phyloP scores from a whole-genome alignment of 2,797 vertebrate genomes.

The Pseudocheirus occidentalis region DNA sequence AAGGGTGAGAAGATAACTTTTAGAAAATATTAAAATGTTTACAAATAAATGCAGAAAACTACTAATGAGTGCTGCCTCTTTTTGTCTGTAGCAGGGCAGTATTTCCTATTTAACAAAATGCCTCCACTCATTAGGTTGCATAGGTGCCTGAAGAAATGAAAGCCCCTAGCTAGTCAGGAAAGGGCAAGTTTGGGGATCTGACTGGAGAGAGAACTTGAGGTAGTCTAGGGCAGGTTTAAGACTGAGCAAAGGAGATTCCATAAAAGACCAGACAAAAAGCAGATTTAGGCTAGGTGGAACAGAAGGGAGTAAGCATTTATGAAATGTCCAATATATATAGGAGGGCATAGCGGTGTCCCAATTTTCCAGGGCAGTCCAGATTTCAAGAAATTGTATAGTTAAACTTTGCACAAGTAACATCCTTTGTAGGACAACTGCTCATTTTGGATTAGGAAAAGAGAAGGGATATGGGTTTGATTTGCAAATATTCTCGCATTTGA shows the following conservation, averaged over 20 bases:
- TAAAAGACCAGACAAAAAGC: neutral
- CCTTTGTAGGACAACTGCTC: neutral
- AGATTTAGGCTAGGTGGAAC: neutral
- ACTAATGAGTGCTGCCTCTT: constrained; percentile 8
- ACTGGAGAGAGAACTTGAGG: neutral
- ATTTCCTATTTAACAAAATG: neutral
- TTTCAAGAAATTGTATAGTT: neutral
- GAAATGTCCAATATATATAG: neutral
- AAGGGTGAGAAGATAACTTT: constrained; percentile 40
- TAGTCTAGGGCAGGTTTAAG: neutral
- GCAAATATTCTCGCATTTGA: neutral
- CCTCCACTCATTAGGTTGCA: neutral
- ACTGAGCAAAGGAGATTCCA: neutral
- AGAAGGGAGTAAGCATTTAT: neutral
- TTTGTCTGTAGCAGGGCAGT: neutral
- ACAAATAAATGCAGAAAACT: constrained; percentile 50
- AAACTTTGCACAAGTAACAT: neutral
- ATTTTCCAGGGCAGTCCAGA: neutral
- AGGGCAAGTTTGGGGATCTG: neutral
- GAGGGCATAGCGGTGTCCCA: neutral
- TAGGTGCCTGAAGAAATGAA: neutral
- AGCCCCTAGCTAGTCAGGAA: neutral
- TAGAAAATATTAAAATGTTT: constrained; percentile 45
- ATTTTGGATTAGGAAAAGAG: neutral
- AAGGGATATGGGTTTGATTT: neutral